Evolutionary conservation across 2,113 vertebrate genomes (phyloP), one percentile per base, ranked within the genome.

Genomic region (Entosphenus tridentatus): DNA sequence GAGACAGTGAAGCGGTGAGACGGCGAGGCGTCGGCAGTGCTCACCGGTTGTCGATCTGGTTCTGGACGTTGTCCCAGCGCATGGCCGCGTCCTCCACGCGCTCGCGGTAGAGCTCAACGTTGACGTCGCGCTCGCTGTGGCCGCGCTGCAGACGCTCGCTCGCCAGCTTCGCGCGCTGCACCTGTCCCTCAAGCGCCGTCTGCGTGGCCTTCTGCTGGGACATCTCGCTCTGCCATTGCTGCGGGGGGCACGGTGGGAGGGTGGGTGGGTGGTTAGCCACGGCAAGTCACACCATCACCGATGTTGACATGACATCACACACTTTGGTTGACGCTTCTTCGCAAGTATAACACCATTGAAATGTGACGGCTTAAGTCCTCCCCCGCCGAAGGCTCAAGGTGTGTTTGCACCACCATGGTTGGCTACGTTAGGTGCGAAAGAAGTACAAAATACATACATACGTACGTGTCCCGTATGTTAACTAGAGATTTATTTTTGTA

Each of bases 71-170:
- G 69, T 82, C 86, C 90, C 92, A 95, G 77, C 90, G 89, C 73
- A 91, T 87, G 73, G 87, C 82, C 57, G 96, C 80, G 59, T 78
- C 78, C 2, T 81, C 74, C 13, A 84, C 80, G 0, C 80, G 79
- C 75, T 88, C 88, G 1, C 81, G 83, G 82, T 87, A 95, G 69
- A 86, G 85, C 10, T 93, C 91, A 70, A 95, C 81, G 78, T 97
- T 91, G 1, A 79, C 74, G 0, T 95, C 92, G 0, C 87, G 82
- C 76, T 96, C 91, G 0, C 81, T 86, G 73, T 97, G 90, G 3
- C 83, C 79, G 12, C 82, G 78, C 5, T 83, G 79, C 82, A 96
- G 84, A 57, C 83, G 82, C 73, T 88, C 81, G 0, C 87, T 89
- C 54, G 92, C 88, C 0, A 79, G 75, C 10, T 77, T 76, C 1